phyloP scores from a whole-genome alignment of 2,797 vertebrate species.

The Poeciliopsis infans region DNA sequence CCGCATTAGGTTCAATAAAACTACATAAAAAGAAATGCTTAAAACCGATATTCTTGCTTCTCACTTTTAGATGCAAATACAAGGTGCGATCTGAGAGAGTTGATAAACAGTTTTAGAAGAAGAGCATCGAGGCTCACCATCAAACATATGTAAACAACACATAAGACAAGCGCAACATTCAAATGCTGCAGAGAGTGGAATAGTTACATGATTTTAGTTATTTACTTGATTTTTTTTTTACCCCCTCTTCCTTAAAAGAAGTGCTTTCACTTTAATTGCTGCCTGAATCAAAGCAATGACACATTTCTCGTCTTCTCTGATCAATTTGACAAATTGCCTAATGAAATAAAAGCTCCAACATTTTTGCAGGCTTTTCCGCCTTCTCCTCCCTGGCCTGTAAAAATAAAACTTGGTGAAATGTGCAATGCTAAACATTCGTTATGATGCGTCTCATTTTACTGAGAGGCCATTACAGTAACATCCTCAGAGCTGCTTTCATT shows the following conservation, averaged over 20 bases:
- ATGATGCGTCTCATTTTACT: conserved; percentile 74
- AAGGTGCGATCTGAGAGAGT: background rate
- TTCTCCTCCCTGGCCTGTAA: conserved; percentile 63
- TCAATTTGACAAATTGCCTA: conserved; percentile 67
- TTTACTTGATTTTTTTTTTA: conserved; percentile 45
- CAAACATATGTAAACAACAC: conserved; percentile 46
- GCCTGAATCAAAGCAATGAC: conserved; percentile 65
- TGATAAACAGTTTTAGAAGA: conserved; percentile 16
- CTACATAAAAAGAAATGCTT: conserved; percentile 23
- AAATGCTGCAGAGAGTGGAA: conserved; percentile 42
- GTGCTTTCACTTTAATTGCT: conserved; percentile 65
- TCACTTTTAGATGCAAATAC: conserved; percentile 13
- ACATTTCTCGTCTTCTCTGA: conserved; percentile 57
- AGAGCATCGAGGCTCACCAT: conserved; percentile 22
- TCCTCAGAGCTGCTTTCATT: conserved; percentile 72
- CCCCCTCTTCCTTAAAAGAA: conserved; percentile 30
- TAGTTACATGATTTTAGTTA: conserved; percentile 56
- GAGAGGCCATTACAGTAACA: conserved; percentile 72
- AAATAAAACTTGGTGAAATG: conserved; percentile 73
- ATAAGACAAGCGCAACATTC: conserved; percentile 44
- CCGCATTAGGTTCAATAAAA: conserved; percentile 18
- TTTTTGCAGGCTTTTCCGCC: conserved; percentile 59
- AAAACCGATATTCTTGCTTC: conserved; percentile 8
- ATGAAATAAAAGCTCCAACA: conserved; percentile 74
- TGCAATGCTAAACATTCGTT: conserved; percentile 75